These are phyloP conservation scores for Boulengeromyrus knoepffleri DNA, from an alignment of 2,113 vertebrate species.

Conservation along the genomic window DNA sequence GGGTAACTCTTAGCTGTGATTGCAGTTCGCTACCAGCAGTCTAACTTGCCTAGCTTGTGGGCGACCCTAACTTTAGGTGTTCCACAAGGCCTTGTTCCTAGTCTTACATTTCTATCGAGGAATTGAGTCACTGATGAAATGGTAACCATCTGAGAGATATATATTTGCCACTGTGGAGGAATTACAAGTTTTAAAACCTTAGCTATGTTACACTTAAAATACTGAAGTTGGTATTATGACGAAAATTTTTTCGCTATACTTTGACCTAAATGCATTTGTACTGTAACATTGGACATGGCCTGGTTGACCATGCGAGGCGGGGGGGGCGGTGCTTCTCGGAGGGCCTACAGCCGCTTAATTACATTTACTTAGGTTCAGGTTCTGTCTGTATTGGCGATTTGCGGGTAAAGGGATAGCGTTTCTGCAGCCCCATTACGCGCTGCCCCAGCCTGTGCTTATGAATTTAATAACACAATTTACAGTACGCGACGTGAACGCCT, in stretches of 20 bases:
- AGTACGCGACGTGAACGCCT: constrained; percentile 37
- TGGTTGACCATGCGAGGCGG: background rate
- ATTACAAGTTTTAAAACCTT: background rate
- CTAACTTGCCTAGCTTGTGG: background rate
- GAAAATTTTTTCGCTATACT: too few species aligned
- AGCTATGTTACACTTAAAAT: background rate
- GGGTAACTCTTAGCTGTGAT: background rate
- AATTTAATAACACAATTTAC: constrained; percentile 43
- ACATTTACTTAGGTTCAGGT: constrained; percentile 25
- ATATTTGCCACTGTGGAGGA: background rate
- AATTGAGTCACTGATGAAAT: background rate
- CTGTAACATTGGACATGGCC: constrained; percentile 6
- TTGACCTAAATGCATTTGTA: background rate
- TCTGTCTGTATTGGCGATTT: constrained; percentile 15
- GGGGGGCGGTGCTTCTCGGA: background rate
- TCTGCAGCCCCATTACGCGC: background rate
- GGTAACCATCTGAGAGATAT: background rate
- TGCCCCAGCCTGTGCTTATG: constrained; percentile 27
- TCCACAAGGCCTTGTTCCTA: background rate
- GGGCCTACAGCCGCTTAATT: constrained; percentile 23
- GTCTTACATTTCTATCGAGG: background rate
- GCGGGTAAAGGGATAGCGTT: background rate
- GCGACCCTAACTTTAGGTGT: background rate
- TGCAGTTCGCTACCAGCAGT: background rate
- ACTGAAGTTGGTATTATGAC: background rate